These are phyloP conservation scores for Galerucella pusilla DNA, from an alignment of 2,888 invertebrate species.

Conservation along the genomic window DNA sequence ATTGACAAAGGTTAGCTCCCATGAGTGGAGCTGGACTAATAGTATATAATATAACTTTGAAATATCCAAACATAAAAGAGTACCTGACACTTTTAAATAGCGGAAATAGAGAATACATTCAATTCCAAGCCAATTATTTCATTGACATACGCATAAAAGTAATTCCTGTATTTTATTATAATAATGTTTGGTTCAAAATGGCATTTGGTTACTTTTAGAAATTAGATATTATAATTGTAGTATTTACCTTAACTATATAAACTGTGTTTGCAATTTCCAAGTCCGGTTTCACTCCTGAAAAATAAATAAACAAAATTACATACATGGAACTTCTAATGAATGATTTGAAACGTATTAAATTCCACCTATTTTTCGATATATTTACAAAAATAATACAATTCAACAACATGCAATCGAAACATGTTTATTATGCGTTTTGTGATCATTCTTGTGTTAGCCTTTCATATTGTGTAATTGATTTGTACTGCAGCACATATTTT, in stretches of 20 bases:
- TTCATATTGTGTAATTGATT: slow-evolving; percentile 1
- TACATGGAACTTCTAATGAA: background rate
- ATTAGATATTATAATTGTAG: background rate
- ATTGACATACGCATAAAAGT: no score
- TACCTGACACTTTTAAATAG: no score
- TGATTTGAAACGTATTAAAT: background rate
- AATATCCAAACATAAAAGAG: no score
- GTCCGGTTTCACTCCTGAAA: background rate
- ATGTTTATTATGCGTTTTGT: background rate
- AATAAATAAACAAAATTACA: background rate
- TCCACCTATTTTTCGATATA: background rate
- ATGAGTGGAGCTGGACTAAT: no score
- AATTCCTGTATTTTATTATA: background rate
- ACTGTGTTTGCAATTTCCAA: background rate
- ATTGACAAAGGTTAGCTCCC: no score
- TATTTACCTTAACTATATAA: background rate
- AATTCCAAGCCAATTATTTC: no score
- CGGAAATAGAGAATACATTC: no score
- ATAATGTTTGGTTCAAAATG: background rate
- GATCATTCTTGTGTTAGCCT: background rate
- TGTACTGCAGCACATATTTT: background rate
- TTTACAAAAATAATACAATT: background rate
- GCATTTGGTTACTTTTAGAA: slow-evolving; percentile 2
- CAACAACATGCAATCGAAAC: background rate
- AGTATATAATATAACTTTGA: no score